Conservation (phyloP, 2,888 invertebrate species). For the Lepetodrilus schrolli region DNA sequence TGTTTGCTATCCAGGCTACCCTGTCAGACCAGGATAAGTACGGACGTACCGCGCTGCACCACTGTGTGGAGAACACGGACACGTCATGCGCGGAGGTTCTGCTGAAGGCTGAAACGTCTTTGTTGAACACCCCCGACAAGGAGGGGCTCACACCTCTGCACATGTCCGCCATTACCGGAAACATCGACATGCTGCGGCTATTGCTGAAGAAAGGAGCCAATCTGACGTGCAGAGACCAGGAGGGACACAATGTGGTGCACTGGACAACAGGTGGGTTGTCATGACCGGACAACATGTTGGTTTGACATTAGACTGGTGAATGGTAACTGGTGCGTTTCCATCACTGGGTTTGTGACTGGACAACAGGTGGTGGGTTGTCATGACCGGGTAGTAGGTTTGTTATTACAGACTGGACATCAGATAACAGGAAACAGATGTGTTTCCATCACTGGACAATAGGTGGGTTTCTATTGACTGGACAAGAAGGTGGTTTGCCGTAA, state of each 20-base stretch:
- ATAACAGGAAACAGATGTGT: too few species aligned
- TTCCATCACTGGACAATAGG: too few species aligned
- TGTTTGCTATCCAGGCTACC: slow-evolving; percentile 57
- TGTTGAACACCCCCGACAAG: slow-evolving; percentile 78
- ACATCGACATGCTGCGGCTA: slow-evolving; percentile 80
- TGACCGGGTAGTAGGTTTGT: too few species aligned
- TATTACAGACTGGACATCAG: too few species aligned
- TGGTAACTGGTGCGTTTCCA: too few species aligned
- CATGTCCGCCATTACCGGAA: slow-evolving; percentile 83
- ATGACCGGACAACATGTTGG: not conserved
- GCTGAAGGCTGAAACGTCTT: slow-evolving; percentile 84
- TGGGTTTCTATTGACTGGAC: too few species aligned
- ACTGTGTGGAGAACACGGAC: slow-evolving; percentile 85
- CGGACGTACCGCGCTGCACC: slow-evolving; percentile 87
- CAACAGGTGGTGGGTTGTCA: too few species aligned
- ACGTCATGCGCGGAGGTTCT: slow-evolving; percentile 83
- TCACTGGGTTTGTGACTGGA: too few species aligned
- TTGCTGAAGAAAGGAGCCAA: slow-evolving; percentile 91
- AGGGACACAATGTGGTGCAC: slow-evolving; percentile 95
- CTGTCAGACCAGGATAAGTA: slow-evolving; percentile 54
- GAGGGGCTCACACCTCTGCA: slow-evolving; percentile 97
- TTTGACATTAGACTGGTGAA: too few species aligned
- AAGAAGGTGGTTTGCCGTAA: too few species aligned
- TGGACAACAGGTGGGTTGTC: slow-evolving; percentile 91
- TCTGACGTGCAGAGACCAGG: slow-evolving; percentile 91